Evolutionary conservation across 2,113 vertebrate genomes (phyloP), one percentile per base, ranked within the genome.

Genomic region (Muntiacus reevesi): DNA sequence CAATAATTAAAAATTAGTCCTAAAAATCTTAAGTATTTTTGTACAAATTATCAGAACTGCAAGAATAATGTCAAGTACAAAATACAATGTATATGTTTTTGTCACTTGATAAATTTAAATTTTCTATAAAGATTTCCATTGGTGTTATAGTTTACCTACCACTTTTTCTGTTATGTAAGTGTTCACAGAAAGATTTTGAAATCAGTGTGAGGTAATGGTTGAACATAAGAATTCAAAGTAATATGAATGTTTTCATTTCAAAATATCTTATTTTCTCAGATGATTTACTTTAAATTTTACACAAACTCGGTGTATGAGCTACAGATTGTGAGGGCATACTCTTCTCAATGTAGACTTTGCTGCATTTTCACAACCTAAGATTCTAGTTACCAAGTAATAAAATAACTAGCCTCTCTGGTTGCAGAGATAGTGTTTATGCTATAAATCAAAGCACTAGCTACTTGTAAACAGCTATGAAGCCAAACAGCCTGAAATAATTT

Each of bases 401-500:
- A 94, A 60, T 23, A 60, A 33, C 19, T 17, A 85, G 43, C 50
- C 62, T 87, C 76, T 93, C 60, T 67, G 81, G 27, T 54, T 59
- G 45, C 33, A 88, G 83, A 95, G 82, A 93, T 14, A 64, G 25
- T 16, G 19, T 79, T 94, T 27, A 43, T 27, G 57, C 40, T 83
- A 40, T 64, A 84, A 79, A 94, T 96, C 71, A 92, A 6, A 12
- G 13, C 21, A 30, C 15, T 64, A 40, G 62, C 21, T 79, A 88
- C 87, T 59, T 52, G 28, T 71, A 92, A 95, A 89, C 45, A 19
- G 7, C 54, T 83, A 36, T 82, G 62, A 96, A 96, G 78, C 25
- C 81, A 95, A 86, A 85, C 17, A 88, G 82, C 30, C 57, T 94
- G n/a, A 47, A 97, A 81, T 57, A 97, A 81, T 59, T 91, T 74